phyloP scores from a whole-genome alignment of 2,797 vertebrate species.

The Salmo trutta region DNA sequence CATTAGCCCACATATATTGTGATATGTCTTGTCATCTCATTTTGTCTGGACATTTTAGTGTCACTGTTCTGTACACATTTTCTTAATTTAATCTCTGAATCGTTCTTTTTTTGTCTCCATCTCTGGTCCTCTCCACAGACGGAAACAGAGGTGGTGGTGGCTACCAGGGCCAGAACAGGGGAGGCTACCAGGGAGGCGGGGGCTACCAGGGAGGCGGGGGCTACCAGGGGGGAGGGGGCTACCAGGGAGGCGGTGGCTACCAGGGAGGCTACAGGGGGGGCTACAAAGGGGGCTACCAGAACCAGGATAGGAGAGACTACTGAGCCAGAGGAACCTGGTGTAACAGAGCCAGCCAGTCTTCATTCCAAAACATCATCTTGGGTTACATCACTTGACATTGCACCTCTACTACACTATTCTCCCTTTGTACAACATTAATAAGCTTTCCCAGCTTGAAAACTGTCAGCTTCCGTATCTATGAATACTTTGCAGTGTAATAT shows the following conservation, averaged over 20 bases:
- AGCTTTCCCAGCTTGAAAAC: neutral
- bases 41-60: neutral
- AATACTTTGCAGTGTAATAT: neutral
- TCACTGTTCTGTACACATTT: neutral
- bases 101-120: neutral
- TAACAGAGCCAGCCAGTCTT: slow-evolving; percentile 28
- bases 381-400: slow-evolving; percentile 1
- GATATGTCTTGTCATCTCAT: neutral
- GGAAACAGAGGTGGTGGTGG: slow-evolving; percentile 11
- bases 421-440: neutral
- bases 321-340: slow-evolving; percentile 32
- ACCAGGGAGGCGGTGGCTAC: slow-evolving; percentile 74
- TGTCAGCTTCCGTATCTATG: neutral
- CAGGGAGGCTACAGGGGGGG: slow-evolving; percentile 37
- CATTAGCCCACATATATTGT: neutral
- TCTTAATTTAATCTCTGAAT: neutral
- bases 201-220: neutral
- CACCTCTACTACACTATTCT: neutral
- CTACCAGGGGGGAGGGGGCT: slow-evolving; percentile 48
- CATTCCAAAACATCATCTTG: slow-evolving; percentile 53
- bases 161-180: slow-evolving; percentile 27
- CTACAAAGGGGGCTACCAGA: slow-evolving; percentile 75
- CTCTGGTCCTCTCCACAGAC: slow-evolving; percentile 3
- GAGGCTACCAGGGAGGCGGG: slow-evolving; percentile 53
- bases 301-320: slow-evolving; percentile 64